These are phyloP conservation scores for Eubucco bourcierii DNA, from an alignment of 2,113 vertebrate species.

Conservation along the genomic window DNA sequence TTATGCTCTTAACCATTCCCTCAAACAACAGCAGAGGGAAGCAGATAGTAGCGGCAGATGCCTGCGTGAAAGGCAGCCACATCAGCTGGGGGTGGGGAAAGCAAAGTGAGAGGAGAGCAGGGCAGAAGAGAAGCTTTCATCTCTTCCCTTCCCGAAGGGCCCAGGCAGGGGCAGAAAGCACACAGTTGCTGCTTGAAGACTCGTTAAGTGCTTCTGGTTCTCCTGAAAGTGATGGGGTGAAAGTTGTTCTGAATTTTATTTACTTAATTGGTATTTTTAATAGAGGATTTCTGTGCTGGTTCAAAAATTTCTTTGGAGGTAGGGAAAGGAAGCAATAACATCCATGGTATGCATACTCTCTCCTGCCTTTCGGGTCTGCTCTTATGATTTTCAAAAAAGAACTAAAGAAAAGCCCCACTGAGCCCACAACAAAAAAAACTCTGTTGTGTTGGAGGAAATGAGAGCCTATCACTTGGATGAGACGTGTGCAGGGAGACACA, in stretches of 20 bases:
- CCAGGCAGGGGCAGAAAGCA: neutral
- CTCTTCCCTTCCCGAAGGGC: neutral
- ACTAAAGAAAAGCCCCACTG: conserved; percentile 58
- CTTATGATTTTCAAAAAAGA: conserved; percentile 13
- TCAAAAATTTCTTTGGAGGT: conserved; percentile 1
- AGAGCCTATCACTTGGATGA: conserved; percentile 47
- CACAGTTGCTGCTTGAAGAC: neutral
- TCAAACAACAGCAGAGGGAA: conserved; percentile 63
- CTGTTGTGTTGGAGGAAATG: conserved; percentile 59
- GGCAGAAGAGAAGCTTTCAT: neutral
- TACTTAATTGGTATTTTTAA: neutral
- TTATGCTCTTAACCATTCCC: conserved; percentile 30
- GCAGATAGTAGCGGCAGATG: conserved; percentile 37
- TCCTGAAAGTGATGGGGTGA: neutral
- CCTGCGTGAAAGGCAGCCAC: neutral
- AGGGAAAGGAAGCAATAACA: neutral
- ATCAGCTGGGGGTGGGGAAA: conserved; percentile 47
- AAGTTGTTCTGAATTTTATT: neutral
- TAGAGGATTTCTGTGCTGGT: neutral
- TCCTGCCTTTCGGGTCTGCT: neutral
- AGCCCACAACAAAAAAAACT: conserved; percentile 63
- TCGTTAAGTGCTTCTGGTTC: neutral
- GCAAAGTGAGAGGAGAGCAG: neutral
- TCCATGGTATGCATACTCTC: neutral
- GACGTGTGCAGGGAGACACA: neutral